Percentiles rank a stretch among this genome's conserved stretches.
Evolutionary conservation across 2,797 vertebrate species (phyloP).

Genomic region (Acanthornis magna): DNA sequence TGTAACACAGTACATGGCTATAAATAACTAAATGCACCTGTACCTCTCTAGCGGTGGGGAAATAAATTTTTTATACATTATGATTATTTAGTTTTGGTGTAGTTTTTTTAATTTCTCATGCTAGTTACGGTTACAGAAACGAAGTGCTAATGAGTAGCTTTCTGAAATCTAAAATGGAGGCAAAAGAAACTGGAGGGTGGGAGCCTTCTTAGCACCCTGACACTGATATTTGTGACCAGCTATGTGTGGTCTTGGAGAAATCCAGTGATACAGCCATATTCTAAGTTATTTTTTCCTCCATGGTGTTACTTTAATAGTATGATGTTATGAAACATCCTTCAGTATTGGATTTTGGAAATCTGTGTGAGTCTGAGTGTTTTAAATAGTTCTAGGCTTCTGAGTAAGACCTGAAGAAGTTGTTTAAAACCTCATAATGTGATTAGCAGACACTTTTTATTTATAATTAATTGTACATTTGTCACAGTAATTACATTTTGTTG

Average conservation of each 20-base stretch:
- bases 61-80: background rate
- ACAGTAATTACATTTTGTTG: background rate
- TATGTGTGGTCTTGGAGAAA: background rate
- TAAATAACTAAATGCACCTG: background rate
- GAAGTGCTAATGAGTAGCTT: background rate
- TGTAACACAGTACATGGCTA: background rate
- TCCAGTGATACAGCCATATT: background rate
- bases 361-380: background rate
- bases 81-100: fast-evolving
- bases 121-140: background rate
- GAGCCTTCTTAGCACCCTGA: background rate
- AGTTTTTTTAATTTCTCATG: background rate
- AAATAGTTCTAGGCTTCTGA: background rate
- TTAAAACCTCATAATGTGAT: background rate
- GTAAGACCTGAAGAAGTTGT: background rate
- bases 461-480: background rate
- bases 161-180: background rate
- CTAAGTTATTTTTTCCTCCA: background rate
- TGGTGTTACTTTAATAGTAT: background rate
- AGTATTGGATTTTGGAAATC: background rate
- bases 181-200: background rate
- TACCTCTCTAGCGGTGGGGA: background rate
- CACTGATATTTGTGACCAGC: background rate
- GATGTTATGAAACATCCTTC: background rate
- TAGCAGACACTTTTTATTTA: background rate